phyloP scores from a whole-genome alignment of 2,113 vertebrate genomes.

The Podilymbus podiceps region DNA sequence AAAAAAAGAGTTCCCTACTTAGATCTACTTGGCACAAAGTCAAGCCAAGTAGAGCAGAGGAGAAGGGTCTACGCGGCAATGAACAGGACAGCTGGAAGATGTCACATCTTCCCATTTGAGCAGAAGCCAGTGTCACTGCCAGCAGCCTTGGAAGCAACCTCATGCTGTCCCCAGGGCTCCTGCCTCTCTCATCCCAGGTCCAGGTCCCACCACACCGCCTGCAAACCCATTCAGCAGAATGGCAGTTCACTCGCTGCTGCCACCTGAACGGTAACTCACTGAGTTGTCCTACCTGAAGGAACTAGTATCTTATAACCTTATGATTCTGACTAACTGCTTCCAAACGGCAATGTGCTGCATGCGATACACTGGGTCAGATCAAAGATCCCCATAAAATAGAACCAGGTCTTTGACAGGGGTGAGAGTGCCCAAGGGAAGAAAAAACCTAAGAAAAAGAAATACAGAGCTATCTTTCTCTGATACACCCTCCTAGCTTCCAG shows the following conservation, averaged over 20 bases:
- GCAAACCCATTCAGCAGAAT: neutral
- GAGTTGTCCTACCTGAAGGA: neutral
- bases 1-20: neutral
- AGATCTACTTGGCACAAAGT: neutral
- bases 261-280: neutral
- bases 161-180: neutral
- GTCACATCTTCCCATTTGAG: neutral
- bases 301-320: neutral
- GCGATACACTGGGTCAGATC: neutral
- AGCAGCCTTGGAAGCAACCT: neutral
- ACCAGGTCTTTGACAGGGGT: neutral
- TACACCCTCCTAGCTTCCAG: neutral
- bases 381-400: neutral
- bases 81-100: neutral
- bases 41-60: neutral
- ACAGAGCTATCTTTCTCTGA: neutral
- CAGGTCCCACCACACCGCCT: neutral
- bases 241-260: neutral
- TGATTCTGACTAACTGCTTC: neutral
- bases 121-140: neutral
- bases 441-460: neutral
- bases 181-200: neutral
- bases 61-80: neutral
- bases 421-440: neutral
- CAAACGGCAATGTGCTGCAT: neutral